These are phyloP conservation scores for Ophiothrix spiculata DNA, from an alignment of 35 echinoderm and acorn worm genomes.

Conservation along the genomic window DNA sequence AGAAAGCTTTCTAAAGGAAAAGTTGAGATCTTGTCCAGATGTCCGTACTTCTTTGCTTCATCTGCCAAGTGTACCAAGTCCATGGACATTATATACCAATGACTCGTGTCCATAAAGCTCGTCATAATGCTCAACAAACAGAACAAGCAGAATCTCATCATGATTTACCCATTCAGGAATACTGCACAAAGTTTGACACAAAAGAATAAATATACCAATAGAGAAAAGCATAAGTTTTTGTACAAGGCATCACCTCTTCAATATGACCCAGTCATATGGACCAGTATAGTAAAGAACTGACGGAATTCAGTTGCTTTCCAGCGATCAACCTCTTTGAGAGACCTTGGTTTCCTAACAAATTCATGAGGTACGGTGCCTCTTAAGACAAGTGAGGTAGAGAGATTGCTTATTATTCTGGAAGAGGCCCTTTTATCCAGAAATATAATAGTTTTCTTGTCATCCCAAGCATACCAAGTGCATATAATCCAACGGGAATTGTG, in stretches of 20 bases:
- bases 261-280: neutral
- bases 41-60: conserved; percentile 44
- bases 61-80: conserved; percentile 53
- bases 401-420: neutral
- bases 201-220: too few relatives aligned
- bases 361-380: conserved; percentile 38
- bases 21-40: conserved; percentile 49
- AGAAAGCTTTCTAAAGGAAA: conserved; percentile 79
- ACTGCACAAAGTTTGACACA: too few relatives aligned
- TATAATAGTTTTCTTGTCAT: conserved; percentile 46
- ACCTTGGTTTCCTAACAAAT: conserved; percentile 53
- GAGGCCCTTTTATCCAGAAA: conserved; percentile 53
- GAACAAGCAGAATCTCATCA: conserved; percentile 9
- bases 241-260: too few relatives aligned
- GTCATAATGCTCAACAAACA: conserved; percentile 40
- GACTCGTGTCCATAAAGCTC: conserved; percentile 37
- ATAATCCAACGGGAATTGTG: conserved; percentile 63
- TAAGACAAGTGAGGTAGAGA: conserved; percentile 30
- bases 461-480: conserved; percentile 72
- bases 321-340: conserved; percentile 37
- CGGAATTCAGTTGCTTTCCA: conserved; percentile 30
- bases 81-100: conserved; percentile 67
- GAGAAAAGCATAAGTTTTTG: too few relatives aligned
- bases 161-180: too few relatives aligned
- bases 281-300: neutral